Evolutionary conservation across 2,888 invertebrate genomes (phyloP).

Genomic region (Thecophora atra): DNA sequence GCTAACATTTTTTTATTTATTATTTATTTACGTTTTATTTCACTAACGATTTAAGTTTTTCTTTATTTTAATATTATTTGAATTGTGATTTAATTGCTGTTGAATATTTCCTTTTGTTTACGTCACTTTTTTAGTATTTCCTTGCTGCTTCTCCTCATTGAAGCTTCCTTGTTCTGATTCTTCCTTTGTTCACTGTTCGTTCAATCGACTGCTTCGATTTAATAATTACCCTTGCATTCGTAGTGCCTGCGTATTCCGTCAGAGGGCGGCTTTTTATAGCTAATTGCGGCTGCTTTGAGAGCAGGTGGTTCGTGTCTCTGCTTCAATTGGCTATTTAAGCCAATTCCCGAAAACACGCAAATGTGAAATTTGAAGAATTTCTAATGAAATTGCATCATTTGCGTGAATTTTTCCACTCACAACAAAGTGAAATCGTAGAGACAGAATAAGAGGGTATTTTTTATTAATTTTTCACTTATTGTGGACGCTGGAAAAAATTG

Average conservation of each 20-base stretch:
- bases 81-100: no score
- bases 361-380: background rate
- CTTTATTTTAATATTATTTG: no score
- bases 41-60: no score
- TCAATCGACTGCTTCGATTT: background rate
- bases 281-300: no score
- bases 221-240: background rate
- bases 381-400: background rate
- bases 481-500: no score
- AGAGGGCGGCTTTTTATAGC: constrained; percentile 30
- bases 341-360: constrained; percentile 8
- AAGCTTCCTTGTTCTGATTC: background rate
- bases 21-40: no score
- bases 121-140: no score
- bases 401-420: background rate
- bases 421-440: background rate
- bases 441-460: no score
- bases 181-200: background rate
- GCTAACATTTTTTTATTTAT: no score
- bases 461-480: no score
- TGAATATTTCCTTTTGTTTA: no score
- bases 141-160: no score
- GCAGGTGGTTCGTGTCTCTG: constrained; percentile 25
- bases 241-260: constrained; percentile 8
- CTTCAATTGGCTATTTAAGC: constrained; percentile 27